A percentile compares a stretch with the other conserved stretches of the same genome.
These are phyloP conservation scores for Megalonaias nervosa DNA, from an alignment of 1,140 invertebrate species.

Conservation along the genomic window DNA sequence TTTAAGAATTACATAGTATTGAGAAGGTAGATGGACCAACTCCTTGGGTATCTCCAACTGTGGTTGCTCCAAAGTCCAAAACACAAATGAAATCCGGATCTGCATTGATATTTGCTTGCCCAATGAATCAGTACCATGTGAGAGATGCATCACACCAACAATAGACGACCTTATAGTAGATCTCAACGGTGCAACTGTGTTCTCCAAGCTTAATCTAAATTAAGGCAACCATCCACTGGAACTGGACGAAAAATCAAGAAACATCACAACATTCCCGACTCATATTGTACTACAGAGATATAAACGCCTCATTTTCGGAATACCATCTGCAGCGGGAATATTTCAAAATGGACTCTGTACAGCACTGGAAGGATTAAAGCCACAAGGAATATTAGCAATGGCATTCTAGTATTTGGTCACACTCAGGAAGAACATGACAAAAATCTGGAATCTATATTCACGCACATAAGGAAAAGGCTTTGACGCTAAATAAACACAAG, in stretches of 20 bases:
- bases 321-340: conserved; percentile 39
- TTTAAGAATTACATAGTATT: conserved; percentile 37
- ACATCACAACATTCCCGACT: too few relatives aligned
- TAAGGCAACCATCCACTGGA: conserved; percentile 46
- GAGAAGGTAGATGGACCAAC: conserved; percentile 26
- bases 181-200: conserved; percentile 35
- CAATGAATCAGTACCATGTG: conserved; percentile 28
- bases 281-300: too few relatives aligned
- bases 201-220: conserved; percentile 42
- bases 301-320: conserved; percentile 38
- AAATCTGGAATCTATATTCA: too few relatives aligned
- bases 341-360: conserved; percentile 39
- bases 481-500: too few relatives aligned
- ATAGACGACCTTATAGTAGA: conserved; percentile 36
- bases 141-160: conserved; percentile 39
- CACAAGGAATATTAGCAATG: conserved; percentile 40
- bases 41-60: too few relatives aligned
- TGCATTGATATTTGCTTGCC: conserved; percentile 45
- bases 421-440: too few relatives aligned
- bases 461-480: too few relatives aligned
- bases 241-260: conserved; percentile 23
- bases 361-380: conserved; percentile 24
- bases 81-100: conserved; percentile 36
- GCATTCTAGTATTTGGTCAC: too few relatives aligned
- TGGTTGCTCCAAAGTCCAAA: conserved; percentile 46